Evolutionary conservation across 1,140 invertebrate species (phyloP).

Genomic region (Rhopalosiphum maidis): DNA sequence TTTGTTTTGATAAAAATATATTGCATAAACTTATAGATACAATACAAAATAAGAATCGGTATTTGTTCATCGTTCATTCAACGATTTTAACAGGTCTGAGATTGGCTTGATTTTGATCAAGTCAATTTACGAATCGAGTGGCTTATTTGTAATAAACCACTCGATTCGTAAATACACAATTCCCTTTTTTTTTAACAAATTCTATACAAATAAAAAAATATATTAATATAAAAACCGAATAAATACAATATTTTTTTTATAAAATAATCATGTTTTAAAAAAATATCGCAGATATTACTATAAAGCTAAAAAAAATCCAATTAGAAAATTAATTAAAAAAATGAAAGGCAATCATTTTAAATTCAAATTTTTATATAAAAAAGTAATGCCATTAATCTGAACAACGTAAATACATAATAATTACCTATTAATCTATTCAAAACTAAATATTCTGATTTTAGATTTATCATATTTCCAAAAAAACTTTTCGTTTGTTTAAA

Average conservation of each 20-base stretch:
- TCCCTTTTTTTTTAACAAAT: neutral
- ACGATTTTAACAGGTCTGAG: neutral
- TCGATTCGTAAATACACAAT: neutral
- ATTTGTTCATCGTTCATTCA: too few relatives aligned
- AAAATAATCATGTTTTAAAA: neutral
- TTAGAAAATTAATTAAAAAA: constrained; percentile 6
- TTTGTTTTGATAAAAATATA: too few relatives aligned
- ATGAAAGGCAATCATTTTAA: neutral
- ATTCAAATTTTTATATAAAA: neutral
- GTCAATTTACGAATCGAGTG: too few relatives aligned
- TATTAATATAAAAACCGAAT: neutral
- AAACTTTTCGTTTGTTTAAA: neutral
- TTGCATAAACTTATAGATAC: neutral
- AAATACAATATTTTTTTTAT: neutral
- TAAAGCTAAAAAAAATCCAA: neutral
- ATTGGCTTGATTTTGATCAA: neutral
- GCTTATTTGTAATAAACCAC: too few relatives aligned
- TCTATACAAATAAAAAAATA: neutral
- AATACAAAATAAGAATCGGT: neutral
- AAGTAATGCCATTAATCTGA: neutral
- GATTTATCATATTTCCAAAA: neutral
- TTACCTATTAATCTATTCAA: neutral
- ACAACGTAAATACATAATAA: neutral
- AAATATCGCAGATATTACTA: neutral
- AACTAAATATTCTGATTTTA: neutral